A percentile compares a stretch with the other conserved stretches of the same genome.
Evolutionary conservation across 2,888 invertebrate species (phyloP).

Genomic region (Papilio gigon): DNA sequence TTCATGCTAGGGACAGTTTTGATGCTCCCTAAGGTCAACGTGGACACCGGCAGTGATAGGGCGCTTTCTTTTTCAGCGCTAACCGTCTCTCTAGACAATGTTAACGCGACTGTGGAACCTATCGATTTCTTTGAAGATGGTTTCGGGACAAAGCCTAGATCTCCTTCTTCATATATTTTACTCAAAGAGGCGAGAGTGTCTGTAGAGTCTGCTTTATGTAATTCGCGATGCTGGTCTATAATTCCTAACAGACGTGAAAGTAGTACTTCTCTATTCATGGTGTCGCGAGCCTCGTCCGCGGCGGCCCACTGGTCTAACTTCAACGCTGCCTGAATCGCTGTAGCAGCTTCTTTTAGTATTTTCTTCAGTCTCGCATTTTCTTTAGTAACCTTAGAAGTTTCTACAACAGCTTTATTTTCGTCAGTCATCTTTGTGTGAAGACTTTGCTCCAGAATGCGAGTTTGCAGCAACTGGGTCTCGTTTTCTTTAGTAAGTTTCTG

Average conservation of each 20-base stretch:
- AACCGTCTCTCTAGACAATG: constrained; percentile 51
- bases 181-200: constrained; percentile 77
- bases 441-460: constrained; percentile 81
- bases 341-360: constrained; percentile 84
- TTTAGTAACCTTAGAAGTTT: constrained; percentile 73
- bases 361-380: constrained; percentile 81
- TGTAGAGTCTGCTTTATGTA: constrained; percentile 66
- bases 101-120: constrained; percentile 47
- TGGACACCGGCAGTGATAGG: constrained; percentile 48
- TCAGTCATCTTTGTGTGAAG: constrained; percentile 78
- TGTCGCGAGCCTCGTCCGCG: constrained; percentile 63
- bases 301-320: constrained; percentile 74
- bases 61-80: constrained; percentile 48
- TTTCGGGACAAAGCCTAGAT: constrained; percentile 86
- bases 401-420: constrained; percentile 72
- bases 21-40: constrained; percentile 61
- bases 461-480: constrained; percentile 71
- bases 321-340: constrained; percentile 83
- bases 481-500: constrained; percentile 72
- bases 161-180: constrained; percentile 84
- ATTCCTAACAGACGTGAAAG: constrained; percentile 82
- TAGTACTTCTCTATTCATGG: constrained; percentile 74
- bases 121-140: constrained; percentile 55
- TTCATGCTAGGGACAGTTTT: constrained; percentile 69
- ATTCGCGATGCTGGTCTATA: constrained; percentile 71